Evolutionary conservation across 2,888 invertebrate species (phyloP).

Genomic region (Apamea anceps): DNA sequence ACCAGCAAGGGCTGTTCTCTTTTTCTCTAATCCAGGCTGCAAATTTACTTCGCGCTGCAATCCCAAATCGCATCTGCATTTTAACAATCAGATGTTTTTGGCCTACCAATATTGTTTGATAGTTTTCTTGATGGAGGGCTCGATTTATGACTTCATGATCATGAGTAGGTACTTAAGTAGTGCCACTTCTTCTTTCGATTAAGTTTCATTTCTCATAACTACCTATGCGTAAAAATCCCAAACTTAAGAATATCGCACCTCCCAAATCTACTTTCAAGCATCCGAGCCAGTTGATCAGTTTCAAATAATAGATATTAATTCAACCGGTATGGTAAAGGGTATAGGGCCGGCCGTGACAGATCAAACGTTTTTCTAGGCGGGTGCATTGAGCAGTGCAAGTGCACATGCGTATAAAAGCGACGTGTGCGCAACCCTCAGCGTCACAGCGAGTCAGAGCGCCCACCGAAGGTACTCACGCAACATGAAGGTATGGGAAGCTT

Average conservation of each 20-base stretch:
- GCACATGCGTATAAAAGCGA: slow-evolving; percentile 82
- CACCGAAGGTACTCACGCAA: slow-evolving; percentile 78
- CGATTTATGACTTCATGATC: slow-evolving; percentile 2
- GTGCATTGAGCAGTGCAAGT: slow-evolving; percentile 68
- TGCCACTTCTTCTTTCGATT: neutral
- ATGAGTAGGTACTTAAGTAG: neutral
- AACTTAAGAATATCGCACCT: slow-evolving; percentile 12
- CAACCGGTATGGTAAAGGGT: slow-evolving; percentile 77
- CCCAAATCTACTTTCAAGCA: slow-evolving; percentile 46
- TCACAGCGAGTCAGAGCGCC: slow-evolving; percentile 79
- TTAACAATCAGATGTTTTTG: too few species aligned
- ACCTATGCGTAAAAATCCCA: neutral
- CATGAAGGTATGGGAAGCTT: slow-evolving; percentile 82
- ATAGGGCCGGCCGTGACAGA: slow-evolving; percentile 78
- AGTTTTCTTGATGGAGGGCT: neutral
- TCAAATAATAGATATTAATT: slow-evolving; percentile 64
- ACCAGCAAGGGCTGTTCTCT: too few species aligned
- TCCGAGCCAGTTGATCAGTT: slow-evolving; percentile 52
- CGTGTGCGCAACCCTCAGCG: slow-evolving; percentile 76
- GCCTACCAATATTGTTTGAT: neutral
- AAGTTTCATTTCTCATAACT: neutral
- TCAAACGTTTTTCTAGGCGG: slow-evolving; percentile 79
- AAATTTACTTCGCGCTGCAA: too few species aligned
- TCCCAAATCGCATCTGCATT: too few species aligned
- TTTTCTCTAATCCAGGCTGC: too few species aligned